Evolutionary conservation across 2,113 vertebrate species (phyloP), one percentile per base, ranked within the genome.

Genomic region (Sinocyclocheilus grahami): DNA sequence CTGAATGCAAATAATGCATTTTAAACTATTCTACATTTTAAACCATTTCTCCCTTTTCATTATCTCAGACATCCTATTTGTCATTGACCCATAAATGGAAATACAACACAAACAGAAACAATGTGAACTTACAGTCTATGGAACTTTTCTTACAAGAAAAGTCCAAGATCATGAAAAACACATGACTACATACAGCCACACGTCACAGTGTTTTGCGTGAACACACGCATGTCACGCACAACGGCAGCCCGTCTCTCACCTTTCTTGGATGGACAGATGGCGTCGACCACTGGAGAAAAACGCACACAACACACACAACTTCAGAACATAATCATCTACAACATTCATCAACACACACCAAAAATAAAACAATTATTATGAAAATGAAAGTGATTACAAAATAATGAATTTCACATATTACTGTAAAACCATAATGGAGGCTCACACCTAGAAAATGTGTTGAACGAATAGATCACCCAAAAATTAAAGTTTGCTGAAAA

Each of bases 221-320:
- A 42, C 58, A 80, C 58, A 62, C 33, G 3, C 53, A 24, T 30
- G 76, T 78, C 11, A 1, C 83, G 39, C 37, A 72, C 30, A n/a
- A 55, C 20, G 63, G 78, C 72, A 85, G 76, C 79, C 60, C 3
- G 65, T 83, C 82, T 84, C 85, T 89, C 88, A 87, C 88, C 88
- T 89, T 84, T 84, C 62, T 81, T 80, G 37, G 14, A 69, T 72
- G 71, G 85, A 86, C 82, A 87, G 88, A 60, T 82, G 82, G 83
- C 82, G 85, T 51, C 78, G 77, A 87, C 85, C 88, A 82, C 88
- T 89, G 85, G 82, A 89, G 88, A 87, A 37, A 85, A 89, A 87
- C 10, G 83, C 69, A 87, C 75, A 80, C 83, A 86, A 81, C 77
- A 85, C 8, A 27, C 18, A 84, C 9, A 20, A 53, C 58, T 86